phyloP scores from a whole-genome alignment of 2,113 vertebrate genomes.

The Ascaphus truei region DNA sequence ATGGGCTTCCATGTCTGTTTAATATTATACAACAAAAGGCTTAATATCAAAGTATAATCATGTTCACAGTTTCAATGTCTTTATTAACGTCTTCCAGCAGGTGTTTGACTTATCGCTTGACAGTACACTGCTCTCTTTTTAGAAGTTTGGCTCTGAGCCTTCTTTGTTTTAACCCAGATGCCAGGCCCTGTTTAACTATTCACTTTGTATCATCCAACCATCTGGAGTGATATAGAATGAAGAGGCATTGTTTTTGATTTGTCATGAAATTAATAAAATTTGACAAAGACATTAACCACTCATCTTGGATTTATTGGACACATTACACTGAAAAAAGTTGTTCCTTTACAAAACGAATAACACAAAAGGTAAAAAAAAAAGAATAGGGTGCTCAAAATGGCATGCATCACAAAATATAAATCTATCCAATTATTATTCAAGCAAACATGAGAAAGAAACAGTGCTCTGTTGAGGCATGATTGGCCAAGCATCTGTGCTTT shows the following conservation, averaged over 20 bases:
- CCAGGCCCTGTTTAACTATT: constrained; percentile 58
- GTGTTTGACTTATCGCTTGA: constrained; percentile 48
- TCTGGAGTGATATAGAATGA: constrained; percentile 61
- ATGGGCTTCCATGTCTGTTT: constrained; percentile 13
- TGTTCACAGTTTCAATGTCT: constrained; percentile 41
- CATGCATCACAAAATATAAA: constrained; percentile 54
- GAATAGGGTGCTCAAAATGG: constrained; percentile 20
- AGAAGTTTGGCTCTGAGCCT: constrained; percentile 56
- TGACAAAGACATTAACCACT: constrained; percentile 54
- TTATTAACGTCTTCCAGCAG: constrained; percentile 54
- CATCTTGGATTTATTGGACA: constrained; percentile 49
- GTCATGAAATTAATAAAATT: constrained; percentile 60
- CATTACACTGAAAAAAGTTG: constrained; percentile 41
- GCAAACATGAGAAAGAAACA: constrained; percentile 58
- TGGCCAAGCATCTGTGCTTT: constrained; percentile 60
- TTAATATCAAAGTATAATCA: constrained; percentile 20
- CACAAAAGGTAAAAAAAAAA: constrained; percentile 44
- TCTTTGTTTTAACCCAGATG: constrained; percentile 63
- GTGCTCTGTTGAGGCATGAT: constrained; percentile 47
- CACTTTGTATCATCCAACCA: constrained; percentile 47
- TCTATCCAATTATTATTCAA: constrained; percentile 60
- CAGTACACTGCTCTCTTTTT: constrained; percentile 45
- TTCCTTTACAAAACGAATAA: constrained; percentile 43
- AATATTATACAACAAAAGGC: constrained; percentile 40
- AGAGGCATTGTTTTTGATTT: constrained; percentile 50